Evolutionary conservation across 37 sponge, comb jelly and placozoan genomes (phyloP).

Genomic region (Corticium candelabrum): DNA sequence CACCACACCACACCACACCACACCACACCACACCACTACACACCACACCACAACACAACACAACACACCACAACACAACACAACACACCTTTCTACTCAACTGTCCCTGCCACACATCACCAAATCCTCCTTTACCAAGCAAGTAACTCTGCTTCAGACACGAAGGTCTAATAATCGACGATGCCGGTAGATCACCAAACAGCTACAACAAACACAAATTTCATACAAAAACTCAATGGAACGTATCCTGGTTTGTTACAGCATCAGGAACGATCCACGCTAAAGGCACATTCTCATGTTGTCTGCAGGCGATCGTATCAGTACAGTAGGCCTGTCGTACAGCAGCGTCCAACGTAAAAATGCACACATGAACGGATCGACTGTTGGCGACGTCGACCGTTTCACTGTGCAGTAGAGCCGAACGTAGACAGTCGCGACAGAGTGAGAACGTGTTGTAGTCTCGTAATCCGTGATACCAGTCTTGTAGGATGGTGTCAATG

Average conservation of each 20-base stretch:
- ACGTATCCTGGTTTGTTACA: neutral
- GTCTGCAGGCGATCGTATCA: neutral
- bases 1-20: too few relatives aligned
- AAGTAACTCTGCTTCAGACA: neutral
- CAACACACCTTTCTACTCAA: too few relatives aligned
- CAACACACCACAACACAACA: too few relatives aligned
- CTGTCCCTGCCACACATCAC: neutral
- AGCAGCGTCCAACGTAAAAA: neutral
- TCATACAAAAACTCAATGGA: neutral
- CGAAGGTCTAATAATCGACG: neutral
- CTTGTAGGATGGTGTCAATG: neutral
- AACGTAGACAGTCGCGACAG: neutral
- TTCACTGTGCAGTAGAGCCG: neutral
- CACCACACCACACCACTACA: too few relatives aligned
- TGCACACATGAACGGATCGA: neutral
- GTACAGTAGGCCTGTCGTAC: neutral
- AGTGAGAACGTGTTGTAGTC: neutral
- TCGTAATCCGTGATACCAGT: neutral
- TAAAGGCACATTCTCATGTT: neutral
- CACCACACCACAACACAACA: too few relatives aligned
- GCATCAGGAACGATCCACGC: neutral
- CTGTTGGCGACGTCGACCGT: neutral
- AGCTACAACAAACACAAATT: neutral
- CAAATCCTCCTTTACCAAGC: neutral
- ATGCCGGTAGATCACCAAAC: neutral